Percentiles rank a stretch among this genome's conserved stretches.
Evolutionary conservation across 2,113 vertebrate genomes (phyloP).

Genomic region (Puntigrus tetrazona): DNA sequence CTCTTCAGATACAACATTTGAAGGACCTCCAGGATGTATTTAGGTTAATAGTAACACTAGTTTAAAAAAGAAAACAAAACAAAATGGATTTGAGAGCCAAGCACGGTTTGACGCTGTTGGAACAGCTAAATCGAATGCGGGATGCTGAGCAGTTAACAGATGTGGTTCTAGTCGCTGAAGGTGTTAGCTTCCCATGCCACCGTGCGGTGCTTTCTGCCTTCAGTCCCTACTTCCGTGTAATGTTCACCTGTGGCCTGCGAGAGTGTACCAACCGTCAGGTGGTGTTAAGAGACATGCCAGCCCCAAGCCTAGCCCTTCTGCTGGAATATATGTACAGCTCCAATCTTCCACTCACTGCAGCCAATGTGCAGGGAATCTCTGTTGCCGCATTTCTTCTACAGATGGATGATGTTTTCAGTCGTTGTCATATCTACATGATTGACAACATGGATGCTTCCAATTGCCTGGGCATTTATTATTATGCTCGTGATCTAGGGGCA

Average conservation of each 20-base stretch:
- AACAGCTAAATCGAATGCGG: slow-evolving; percentile 85
- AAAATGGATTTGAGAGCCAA: slow-evolving; percentile 79
- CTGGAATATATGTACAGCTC: slow-evolving; percentile 89
- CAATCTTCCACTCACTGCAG: slow-evolving; percentile 77
- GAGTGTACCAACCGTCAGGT: slow-evolving; percentile 86
- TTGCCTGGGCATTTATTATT: slow-evolving; percentile 91
- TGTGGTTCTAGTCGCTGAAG: slow-evolving; percentile 87
- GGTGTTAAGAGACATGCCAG: slow-evolving; percentile 80
- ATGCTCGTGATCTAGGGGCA: slow-evolving; percentile 88
- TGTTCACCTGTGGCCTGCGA: slow-evolving; percentile 93
- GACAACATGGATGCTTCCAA: slow-evolving; percentile 95
- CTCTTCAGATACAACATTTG: slow-evolving; percentile 25
- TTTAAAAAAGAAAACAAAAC: not conserved
- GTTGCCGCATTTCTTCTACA: slow-evolving; percentile 89
- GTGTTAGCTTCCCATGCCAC: slow-evolving; percentile 89
- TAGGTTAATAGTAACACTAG: not conserved
- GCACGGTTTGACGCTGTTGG: slow-evolving; percentile 82
- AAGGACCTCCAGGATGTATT: slow-evolving; percentile 33
- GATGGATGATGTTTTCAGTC: slow-evolving; percentile 87
- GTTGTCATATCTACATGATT: slow-evolving; percentile 88
- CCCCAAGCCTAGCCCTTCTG: slow-evolving; percentile 83
- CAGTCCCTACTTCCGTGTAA: slow-evolving; percentile 93
- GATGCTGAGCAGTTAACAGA: slow-evolving; percentile 85
- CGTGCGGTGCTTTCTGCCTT: slow-evolving; percentile 89
- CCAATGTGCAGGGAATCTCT: slow-evolving; percentile 88